Conservation (phyloP, 2,113 vertebrate species). For the Daboia siamensis region DNA sequence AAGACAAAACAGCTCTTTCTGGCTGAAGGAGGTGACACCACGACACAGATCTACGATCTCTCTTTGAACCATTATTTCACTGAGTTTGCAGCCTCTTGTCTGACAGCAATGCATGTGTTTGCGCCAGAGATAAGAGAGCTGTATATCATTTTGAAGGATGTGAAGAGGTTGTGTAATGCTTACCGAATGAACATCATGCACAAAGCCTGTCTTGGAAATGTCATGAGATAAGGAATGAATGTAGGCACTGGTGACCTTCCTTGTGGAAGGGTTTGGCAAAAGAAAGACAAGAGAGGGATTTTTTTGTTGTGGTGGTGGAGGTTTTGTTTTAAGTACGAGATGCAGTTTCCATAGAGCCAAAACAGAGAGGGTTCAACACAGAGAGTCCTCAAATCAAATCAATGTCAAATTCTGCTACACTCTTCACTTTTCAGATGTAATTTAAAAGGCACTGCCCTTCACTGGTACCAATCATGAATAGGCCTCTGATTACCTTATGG, state of each 20-base stretch:
- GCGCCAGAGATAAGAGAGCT: slow-evolving; percentile 36
- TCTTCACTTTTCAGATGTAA: neutral
- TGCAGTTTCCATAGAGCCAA: neutral
- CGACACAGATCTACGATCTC: neutral
- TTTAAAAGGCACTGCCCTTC: neutral
- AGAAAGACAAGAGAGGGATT: slow-evolving; percentile 16
- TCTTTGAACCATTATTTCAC: neutral
- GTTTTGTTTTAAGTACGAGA: neutral
- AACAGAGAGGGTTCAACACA: neutral
- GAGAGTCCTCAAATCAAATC: neutral
- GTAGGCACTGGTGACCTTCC: slow-evolving; percentile 49
- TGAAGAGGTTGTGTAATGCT: slow-evolving; percentile 50
- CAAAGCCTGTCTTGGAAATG: slow-evolving; percentile 38
- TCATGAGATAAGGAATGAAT: slow-evolving; percentile 52
- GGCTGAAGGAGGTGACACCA: neutral
- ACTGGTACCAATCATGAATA: neutral
- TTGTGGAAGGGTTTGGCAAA: slow-evolving; percentile 24
- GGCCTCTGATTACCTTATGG: neutral
- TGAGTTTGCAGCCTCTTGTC: slow-evolving; percentile 25
- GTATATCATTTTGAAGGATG: slow-evolving; percentile 32
- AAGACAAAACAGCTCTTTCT: rapidly evolving
- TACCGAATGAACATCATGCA: slow-evolving; percentile 36
- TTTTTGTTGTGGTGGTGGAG: neutral
- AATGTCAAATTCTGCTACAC: neutral
- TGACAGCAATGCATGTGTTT: neutral